phyloP scores from a whole-genome alignment of 2,888 invertebrate genomes.

The Nasonovia ribisnigri region DNA sequence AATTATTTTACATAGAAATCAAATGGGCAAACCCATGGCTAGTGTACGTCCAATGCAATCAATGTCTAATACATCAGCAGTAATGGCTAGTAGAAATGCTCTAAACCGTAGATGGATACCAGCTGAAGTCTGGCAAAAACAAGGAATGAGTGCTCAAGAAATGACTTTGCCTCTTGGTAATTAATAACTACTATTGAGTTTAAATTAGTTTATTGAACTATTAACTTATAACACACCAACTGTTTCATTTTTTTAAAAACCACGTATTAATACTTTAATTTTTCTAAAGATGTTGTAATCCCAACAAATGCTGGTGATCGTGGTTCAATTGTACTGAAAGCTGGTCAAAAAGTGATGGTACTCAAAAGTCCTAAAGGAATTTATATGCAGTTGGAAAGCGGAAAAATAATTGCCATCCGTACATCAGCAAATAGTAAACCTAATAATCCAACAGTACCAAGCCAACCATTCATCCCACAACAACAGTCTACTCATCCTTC shows the following conservation, averaged over 20 bases:
- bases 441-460: slow-evolving; percentile 22
- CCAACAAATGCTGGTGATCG: slow-evolving; percentile 92
- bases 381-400: slow-evolving; percentile 94
- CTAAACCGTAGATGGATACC: slow-evolving; percentile 81
- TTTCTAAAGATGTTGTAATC: slow-evolving; percentile 84
- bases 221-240: not conserved
- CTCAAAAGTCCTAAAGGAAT: slow-evolving; percentile 95
- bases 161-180: slow-evolving; percentile 89
- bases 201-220: not conserved
- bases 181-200: slow-evolving; percentile 62
- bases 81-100: slow-evolving; percentile 70
- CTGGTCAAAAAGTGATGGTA: slow-evolving; percentile 94
- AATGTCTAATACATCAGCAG: slow-evolving; percentile 69
- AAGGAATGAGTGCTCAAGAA: slow-evolving; percentile 95
- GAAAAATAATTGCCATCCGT: slow-evolving; percentile 93
- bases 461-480: slow-evolving; percentile 17
- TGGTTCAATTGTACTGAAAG: slow-evolving; percentile 90
- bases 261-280: not conserved
- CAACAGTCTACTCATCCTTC: slow-evolving; percentile 14
- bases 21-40: slow-evolving; percentile 71
- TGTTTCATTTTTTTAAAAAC: not conserved
- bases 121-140: slow-evolving; percentile 90
- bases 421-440: slow-evolving; percentile 76
- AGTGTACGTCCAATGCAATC: slow-evolving; percentile 87
- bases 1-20: slow-evolving; percentile 50